Percentiles rank a stretch among this genome's conserved stretches.
Conservation (phyloP, 2,888 invertebrate species). For the Trichopoda pennipes region DNA sequence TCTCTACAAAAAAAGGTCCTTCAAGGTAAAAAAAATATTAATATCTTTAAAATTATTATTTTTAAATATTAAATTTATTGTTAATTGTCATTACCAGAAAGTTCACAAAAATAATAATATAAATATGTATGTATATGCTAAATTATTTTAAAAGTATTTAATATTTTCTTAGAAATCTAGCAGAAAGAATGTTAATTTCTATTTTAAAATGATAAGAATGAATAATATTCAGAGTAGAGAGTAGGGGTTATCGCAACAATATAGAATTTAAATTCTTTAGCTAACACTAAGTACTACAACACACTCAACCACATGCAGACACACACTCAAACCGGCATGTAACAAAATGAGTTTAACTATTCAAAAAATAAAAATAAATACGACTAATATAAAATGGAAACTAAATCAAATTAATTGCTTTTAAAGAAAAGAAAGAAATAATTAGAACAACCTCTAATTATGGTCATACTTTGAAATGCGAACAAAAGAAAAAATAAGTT, state of each 20-base stretch:
- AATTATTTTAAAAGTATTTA: not conserved
- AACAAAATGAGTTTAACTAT: constrained; percentile 54
- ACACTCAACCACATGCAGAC: not conserved
- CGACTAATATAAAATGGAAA: constrained; percentile 36
- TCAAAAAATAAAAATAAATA: constrained; percentile 25
- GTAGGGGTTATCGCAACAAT: constrained; percentile 53
- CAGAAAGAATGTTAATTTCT: constrained; percentile 28
- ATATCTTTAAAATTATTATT: too few species aligned
- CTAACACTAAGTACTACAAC: constrained; percentile 44
- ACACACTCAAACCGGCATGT: too few species aligned
- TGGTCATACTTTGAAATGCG: constrained; percentile 42
- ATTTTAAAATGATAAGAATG: constrained; percentile 50
- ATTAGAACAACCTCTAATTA: constrained; percentile 62
- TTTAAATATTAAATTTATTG: too few species aligned
- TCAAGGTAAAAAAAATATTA: too few species aligned
- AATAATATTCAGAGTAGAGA: constrained; percentile 16
- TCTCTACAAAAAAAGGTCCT: too few species aligned
- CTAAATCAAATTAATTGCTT: constrained; percentile 53
- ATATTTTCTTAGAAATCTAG: not conserved
- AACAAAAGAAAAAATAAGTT: constrained; percentile 4
- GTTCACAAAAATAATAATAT: too few species aligned
- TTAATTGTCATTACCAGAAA: too few species aligned
- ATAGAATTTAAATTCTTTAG: constrained; percentile 45
- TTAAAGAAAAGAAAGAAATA: constrained; percentile 57
- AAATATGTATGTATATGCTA: too few species aligned